These are phyloP conservation scores for Upupa epops DNA, from an alignment of 2,113 vertebrate genomes.

Conservation along the genomic window DNA sequence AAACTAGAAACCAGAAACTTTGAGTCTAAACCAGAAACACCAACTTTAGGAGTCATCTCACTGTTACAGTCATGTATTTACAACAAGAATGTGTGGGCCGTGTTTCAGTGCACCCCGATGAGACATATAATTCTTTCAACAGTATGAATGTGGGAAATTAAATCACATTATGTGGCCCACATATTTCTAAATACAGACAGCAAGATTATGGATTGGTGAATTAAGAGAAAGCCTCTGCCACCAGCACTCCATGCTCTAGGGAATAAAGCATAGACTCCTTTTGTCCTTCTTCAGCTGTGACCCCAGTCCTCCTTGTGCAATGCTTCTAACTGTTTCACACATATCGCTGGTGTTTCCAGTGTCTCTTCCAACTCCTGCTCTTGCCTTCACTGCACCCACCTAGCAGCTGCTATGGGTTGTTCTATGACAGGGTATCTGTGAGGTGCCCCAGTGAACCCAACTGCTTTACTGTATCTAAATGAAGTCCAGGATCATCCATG, in stretches of 20 bases:
- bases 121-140: background rate
- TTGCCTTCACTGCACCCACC: background rate
- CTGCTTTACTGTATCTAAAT: background rate
- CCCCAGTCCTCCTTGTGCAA: background rate
- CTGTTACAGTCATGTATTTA: background rate
- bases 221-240: background rate
- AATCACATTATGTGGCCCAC: background rate
- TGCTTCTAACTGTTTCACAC: background rate
- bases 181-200: background rate
- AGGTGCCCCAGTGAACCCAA: background rate
- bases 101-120: background rate
- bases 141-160: background rate
- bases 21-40: constrained; percentile 1
- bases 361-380: background rate
- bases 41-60: background rate
- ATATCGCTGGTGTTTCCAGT: background rate
- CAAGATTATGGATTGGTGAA: background rate
- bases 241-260: background rate
- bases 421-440: background rate
- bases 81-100: background rate
- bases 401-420: background rate
- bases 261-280: background rate
- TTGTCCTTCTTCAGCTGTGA: background rate
- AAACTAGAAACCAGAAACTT: constrained; percentile 17
- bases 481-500: background rate